Base-by-base conservation (phyloP, 2,797 vertebrate species). In the Rhynchotus rufescens region DNA sequence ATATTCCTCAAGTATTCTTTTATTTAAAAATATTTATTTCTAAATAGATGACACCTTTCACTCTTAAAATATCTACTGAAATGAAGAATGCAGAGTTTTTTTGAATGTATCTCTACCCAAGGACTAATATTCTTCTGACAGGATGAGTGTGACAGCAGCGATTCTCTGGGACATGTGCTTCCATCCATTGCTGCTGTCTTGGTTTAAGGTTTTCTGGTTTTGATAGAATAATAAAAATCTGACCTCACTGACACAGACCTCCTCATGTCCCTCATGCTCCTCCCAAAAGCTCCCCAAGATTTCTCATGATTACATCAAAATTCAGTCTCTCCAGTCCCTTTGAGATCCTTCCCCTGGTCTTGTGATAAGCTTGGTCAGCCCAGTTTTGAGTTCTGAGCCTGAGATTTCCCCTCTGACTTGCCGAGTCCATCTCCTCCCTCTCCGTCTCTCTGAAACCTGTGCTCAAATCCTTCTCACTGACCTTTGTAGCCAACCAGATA, bases 61-160 rank as follows among this genome's bases (percentile, higher is more conserved):
- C 64, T n/a, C 45, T 83, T 91, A 34, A 84, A 80, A 36, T 78
- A 57, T 7, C 54, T 20, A 26, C 44, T 52, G 38, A 87, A 94
- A 88, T 17, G 5, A 28, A 62, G 15, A 89, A 68, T 17, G 14
- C 0, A 0, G 15, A 69, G 13, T 26, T 20, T 44, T 85, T n/a
- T 30, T 2, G 22, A 28, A 8, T 25, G 54, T 56, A 26, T 3
- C 23, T 19, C 34, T 88, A 2, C 47, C 42, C 47, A 78, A 62
- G 16, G 30, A 67, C 13, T 16, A 3, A 8, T 12, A 8, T 44
- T 22, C 49, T 84, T 85, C 69, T 73, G 44, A 8, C 16, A 87
- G 34, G 26, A 80, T 20, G 32, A 69, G 2, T 5, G 6, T 59
- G 25, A 28, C 45, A 54, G 22, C 7, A 68, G 12, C 15, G 36